phyloP scores from a whole-genome alignment of 2,797 vertebrate genomes.

The Sebastes alutus region DNA sequence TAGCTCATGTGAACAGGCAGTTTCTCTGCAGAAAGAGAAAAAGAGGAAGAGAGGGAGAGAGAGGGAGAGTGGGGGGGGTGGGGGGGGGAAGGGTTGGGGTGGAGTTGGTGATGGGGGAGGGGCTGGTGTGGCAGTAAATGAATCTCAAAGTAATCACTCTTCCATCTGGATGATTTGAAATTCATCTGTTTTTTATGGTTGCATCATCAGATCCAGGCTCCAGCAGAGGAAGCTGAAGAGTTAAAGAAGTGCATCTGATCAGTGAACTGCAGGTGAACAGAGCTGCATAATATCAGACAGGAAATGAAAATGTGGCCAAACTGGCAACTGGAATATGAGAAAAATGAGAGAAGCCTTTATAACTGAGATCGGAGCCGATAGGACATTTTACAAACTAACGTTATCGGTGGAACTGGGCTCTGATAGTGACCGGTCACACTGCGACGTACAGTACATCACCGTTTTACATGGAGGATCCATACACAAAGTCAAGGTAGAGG shows the following conservation, averaged over 20 bases:
- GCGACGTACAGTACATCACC: no score
- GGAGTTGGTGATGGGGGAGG: slow-evolving; percentile 51
- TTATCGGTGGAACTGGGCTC: no score
- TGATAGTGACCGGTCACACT: no score
- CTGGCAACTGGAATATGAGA: neutral
- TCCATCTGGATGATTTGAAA: slow-evolving; percentile 72
- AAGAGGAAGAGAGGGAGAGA: slow-evolving; percentile 39
- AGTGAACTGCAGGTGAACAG: neutral
- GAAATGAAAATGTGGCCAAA: slow-evolving; percentile 9
- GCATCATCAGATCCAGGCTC: slow-evolving; percentile 6
- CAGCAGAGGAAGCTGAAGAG: slow-evolving; percentile 19
- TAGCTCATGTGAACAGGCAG: slow-evolving; percentile 78
- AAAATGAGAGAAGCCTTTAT: neutral
- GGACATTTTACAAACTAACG: no score
- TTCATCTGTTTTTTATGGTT: slow-evolving; percentile 49
- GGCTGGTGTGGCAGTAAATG: slow-evolving; percentile 55
- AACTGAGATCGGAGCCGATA: no score
- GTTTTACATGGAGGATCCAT: no score
- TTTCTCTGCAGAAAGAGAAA: slow-evolving; percentile 64
- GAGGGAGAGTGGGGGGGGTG: neutral
- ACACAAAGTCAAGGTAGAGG: no score
- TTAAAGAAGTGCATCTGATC: neutral
- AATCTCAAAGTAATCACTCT: slow-evolving; percentile 66
- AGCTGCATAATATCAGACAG: neutral
- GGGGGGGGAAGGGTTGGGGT: neutral